Evolutionary conservation across 2,797 vertebrate species (phyloP).

Genomic region (Sebastes iracundus): DNA sequence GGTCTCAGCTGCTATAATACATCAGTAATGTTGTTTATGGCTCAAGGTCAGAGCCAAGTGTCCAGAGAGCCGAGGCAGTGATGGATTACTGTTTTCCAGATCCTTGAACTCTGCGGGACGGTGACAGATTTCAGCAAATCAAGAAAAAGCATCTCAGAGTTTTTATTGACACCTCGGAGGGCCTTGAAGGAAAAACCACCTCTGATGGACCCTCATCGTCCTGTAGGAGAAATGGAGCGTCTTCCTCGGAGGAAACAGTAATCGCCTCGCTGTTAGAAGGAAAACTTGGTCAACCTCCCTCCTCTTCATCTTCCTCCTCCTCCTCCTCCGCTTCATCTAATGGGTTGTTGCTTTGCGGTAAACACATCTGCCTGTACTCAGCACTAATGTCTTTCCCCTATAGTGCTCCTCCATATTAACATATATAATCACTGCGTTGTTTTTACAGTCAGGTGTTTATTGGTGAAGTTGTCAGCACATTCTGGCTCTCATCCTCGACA

Average conservation of each 20-base stretch:
- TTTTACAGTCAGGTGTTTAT: neutral
- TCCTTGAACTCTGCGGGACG: slow-evolving; percentile 63
- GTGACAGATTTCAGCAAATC: slow-evolving; percentile 69
- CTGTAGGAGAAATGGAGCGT: neutral
- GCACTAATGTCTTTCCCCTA: neutral
- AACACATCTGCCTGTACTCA: neutral
- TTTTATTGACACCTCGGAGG: slow-evolving; percentile 47
- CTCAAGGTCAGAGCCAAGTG: slow-evolving; percentile 70
- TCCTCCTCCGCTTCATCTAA: neutral
- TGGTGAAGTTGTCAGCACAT: neutral
- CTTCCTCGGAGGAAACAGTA: neutral
- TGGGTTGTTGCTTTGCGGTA: neutral
- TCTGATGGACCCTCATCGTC: neutral
- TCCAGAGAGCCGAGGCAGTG: slow-evolving; percentile 50
- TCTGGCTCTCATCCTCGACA: neutral
- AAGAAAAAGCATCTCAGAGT: slow-evolving; percentile 42
- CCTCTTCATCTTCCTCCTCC: neutral
- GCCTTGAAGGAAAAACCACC: slow-evolving; percentile 22
- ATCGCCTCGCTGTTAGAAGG: neutral
- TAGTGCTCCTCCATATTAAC: neutral
- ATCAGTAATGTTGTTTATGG: slow-evolving; percentile 72
- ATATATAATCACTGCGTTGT: neutral
- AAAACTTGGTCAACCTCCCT: neutral
- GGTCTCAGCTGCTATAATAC: slow-evolving; percentile 62
- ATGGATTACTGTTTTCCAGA: slow-evolving; percentile 75